Evolutionary conservation across 2,888 invertebrate genomes (phyloP).

Genomic region (Poecilus cupreus): DNA sequence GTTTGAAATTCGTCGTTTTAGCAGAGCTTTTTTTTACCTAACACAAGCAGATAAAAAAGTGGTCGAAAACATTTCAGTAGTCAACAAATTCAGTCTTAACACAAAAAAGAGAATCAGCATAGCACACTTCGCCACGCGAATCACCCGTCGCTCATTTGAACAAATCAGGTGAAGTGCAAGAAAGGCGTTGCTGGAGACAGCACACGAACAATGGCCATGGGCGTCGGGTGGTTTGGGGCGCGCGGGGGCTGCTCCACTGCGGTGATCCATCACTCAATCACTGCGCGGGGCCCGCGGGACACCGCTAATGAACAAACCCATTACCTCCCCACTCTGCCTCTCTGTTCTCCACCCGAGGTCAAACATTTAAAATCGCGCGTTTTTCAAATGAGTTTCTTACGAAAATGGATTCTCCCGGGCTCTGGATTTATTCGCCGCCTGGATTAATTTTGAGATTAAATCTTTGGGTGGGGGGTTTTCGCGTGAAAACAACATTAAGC

Average conservation of each 20-base stretch:
- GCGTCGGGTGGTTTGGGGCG: too few relatives aligned
- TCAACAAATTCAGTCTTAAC: background rate
- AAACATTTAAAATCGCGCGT: slow-evolving; percentile 55
- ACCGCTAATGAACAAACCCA: slow-evolving; percentile 62
- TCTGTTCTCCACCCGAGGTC: background rate
- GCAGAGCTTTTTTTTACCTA: background rate
- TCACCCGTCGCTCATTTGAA: slow-evolving; percentile 34
- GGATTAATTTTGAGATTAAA: slow-evolving; percentile 51
- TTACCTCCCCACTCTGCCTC: slow-evolving; percentile 34
- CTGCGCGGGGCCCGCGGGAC: slow-evolving; percentile 63
- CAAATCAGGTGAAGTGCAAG: slow-evolving; percentile 41
- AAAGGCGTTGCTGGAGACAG: slow-evolving; percentile 40
- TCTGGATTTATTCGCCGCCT: slow-evolving; percentile 25
- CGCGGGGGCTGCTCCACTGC: slow-evolving; percentile 53
- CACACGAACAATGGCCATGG: slow-evolving; percentile 13
- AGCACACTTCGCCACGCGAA: slow-evolving; percentile 21
- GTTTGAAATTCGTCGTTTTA: background rate
- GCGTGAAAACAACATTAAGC: slow-evolving; percentile 52
- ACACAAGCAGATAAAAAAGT: background rate
- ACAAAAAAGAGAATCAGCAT: slow-evolving; percentile 16
- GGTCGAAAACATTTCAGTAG: background rate
- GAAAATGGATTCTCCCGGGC: slow-evolving; percentile 44
- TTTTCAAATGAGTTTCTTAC: slow-evolving; percentile 54
- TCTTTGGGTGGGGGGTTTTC: slow-evolving; percentile 36
- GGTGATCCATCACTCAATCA: slow-evolving; percentile 69